Evolutionary conservation across 2,113 vertebrate species (phyloP).

Genomic region (Setophaga petechia): DNA sequence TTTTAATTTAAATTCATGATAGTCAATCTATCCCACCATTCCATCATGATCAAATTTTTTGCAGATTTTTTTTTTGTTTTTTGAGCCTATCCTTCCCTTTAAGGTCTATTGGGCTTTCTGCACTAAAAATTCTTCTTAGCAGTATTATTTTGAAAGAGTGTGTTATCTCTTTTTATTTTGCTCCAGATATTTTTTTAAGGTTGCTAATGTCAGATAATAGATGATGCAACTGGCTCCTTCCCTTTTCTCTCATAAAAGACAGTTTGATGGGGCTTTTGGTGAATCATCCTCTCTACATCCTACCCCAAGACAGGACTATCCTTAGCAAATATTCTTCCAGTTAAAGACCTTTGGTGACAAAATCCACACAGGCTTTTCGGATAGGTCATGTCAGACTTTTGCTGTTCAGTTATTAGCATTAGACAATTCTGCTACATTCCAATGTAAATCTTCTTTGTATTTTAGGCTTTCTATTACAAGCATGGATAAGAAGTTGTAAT

Average conservation of each 20-base stretch:
- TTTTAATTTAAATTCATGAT: constrained; percentile 44
- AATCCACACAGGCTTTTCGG: not conserved
- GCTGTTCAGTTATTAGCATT: not conserved
- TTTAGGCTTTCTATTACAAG: not conserved
- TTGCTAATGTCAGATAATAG: not conserved
- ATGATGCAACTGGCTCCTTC: not conserved
- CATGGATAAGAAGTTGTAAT: not conserved
- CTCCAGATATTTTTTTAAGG: not conserved
- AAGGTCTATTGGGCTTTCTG: not conserved
- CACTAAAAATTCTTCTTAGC: not conserved
- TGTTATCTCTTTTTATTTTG: not conserved
- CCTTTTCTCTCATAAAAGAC: not conserved
- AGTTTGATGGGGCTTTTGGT: not conserved
- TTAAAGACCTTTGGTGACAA: not conserved
- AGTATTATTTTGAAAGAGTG: not conserved
- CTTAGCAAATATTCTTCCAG: not conserved
- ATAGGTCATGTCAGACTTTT: not conserved
- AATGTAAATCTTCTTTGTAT: not conserved
- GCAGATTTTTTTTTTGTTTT: constrained; percentile 13
- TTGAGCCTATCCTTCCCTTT: not conserved
- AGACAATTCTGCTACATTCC: not conserved
- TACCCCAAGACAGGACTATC: not conserved
- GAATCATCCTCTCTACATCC: not conserved
- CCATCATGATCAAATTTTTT: not conserved
- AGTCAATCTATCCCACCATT: constrained; percentile 4